Base-by-base conservation (phyloP, 2,113 vertebrate genomes). In the Phycodurus eques region DNA sequence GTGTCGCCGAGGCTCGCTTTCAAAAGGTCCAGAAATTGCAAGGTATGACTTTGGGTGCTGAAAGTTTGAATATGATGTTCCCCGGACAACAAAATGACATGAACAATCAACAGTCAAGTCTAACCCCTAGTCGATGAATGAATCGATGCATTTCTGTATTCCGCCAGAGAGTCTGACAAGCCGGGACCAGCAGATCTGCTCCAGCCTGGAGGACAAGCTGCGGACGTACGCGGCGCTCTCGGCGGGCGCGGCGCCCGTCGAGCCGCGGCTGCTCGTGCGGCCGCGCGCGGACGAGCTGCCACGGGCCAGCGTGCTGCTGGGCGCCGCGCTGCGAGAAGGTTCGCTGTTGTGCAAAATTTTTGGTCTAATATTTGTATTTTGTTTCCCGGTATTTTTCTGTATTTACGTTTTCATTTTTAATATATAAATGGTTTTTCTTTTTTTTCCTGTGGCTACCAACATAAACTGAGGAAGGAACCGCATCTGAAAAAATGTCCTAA, bases 111-210 rank as follows among this genome's bases (percentile, higher is more conserved):
- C 27, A 27, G 27, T 27, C 27, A 27, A 27, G 27, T 27, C 27
- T 27, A n/a, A n/a, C n/a, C n/a, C n/a, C n/a, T n/a, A n/a, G n/a
- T 8, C 11, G 10, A 46, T 46, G 3, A 46, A 13, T 46, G 2
- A 3, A 46, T 46, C 9, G 9, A 12, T 12, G 8, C 0, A 12
- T 46, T 46, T 46, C 44, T 13, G 10, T 46, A 12, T 46, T 3
- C 44, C 44, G 44, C 31, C 80, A 94, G 93, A 92, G 86, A 90
- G 84, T 46, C 90, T 99, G 67, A 91, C 46, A 81, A 92, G 88
- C 76, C 95, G 94, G 51, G 97, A 99, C 84, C 95, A 98, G 78
- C 93, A 95, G 78, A 97, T 99, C 83, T 98, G 95, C 80, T 93
- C 71, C 1, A 93, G 78, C 64, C 92, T 99, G 92, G 96, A 96